These are phyloP conservation scores for Bradysia coprophila DNA, from an alignment of 1,140 invertebrate species.

Conservation along the genomic window DNA sequence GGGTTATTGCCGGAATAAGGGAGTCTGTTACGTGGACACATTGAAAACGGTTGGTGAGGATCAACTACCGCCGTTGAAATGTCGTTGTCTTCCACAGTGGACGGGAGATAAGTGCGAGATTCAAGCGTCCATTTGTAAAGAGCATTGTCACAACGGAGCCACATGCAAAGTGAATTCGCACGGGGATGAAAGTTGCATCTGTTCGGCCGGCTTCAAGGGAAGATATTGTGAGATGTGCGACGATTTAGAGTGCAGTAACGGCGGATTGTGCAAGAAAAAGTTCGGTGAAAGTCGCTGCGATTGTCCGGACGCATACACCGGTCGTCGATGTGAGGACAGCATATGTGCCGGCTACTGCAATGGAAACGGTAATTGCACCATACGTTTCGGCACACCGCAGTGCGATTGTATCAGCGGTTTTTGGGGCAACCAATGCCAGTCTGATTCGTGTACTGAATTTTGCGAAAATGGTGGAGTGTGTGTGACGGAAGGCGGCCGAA, in stretches of 20 bases:
- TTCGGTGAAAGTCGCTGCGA: slow-evolving; percentile 28
- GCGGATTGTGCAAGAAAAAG: slow-evolving; percentile 20
- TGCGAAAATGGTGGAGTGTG: slow-evolving; percentile 34
- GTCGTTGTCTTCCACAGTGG: slow-evolving; percentile 41
- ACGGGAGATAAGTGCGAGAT: slow-evolving; percentile 45
- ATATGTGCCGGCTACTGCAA: slow-evolving; percentile 29
- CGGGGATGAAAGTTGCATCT: slow-evolving; percentile 17
- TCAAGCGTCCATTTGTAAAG: slow-evolving; percentile 29
- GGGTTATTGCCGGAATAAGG: slow-evolving; percentile 41
- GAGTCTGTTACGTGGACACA: slow-evolving; percentile 28
- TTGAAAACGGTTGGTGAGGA: not conserved
- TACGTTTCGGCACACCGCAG: slow-evolving; percentile 17
- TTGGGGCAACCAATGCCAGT: slow-evolving; percentile 35
- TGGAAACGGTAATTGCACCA: slow-evolving; percentile 31
- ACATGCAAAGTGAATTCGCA: slow-evolving; percentile 15
- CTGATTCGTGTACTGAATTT: slow-evolving; percentile 28
- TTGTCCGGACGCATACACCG: slow-evolving; percentile 25
- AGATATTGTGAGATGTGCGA: slow-evolving; percentile 22
- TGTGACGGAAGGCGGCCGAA: slow-evolving; percentile 6
- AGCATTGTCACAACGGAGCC: slow-evolving; percentile 20
- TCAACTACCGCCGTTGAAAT: slow-evolving; percentile 23
- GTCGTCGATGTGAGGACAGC: slow-evolving; percentile 19
- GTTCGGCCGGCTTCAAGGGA: slow-evolving; percentile 15
- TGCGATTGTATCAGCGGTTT: slow-evolving; percentile 31
- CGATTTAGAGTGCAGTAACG: slow-evolving; percentile 19